These are phyloP conservation scores for Drosophila lacertosa DNA, from an alignment of 1,140 invertebrate genomes.

Conservation along the genomic window DNA sequence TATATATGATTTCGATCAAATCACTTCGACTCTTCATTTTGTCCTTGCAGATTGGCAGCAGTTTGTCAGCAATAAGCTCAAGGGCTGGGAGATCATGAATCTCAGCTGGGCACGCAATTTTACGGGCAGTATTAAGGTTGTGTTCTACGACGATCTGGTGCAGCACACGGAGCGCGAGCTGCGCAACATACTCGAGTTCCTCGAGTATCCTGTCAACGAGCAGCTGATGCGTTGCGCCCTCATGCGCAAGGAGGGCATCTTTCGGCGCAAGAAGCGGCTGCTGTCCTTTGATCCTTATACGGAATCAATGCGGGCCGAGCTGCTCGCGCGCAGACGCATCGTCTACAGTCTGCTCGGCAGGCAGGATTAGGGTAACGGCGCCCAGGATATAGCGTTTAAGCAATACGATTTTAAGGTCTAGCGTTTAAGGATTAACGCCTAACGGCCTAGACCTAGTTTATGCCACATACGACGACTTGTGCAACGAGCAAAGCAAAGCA, in stretches of 20 bases:
- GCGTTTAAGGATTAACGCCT: neutral
- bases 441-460: neutral
- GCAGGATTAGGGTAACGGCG: slow-evolving; percentile 23
- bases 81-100: slow-evolving; percentile 88
- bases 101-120: slow-evolving; percentile 89
- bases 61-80: slow-evolving; percentile 88
- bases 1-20: too few species aligned
- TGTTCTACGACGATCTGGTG: slow-evolving; percentile 90
- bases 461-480: slow-evolving; percentile 2
- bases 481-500: slow-evolving; percentile 45
- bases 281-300: slow-evolving; percentile 89
- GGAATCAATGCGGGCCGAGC: slow-evolving; percentile 85
- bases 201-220: slow-evolving; percentile 85
- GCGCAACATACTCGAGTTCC: slow-evolving; percentile 86
- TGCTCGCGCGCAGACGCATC: slow-evolving; percentile 84
- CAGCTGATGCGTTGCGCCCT: slow-evolving; percentile 86
- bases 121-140: slow-evolving; percentile 87
- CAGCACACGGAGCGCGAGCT: slow-evolving; percentile 86
- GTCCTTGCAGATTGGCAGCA: slow-evolving; percentile 88
- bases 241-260: slow-evolving; percentile 88
- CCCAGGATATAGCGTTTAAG: neutral
- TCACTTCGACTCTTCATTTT: too few species aligned
- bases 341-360: slow-evolving; percentile 84
- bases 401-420: neutral
- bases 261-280: slow-evolving; percentile 87